Conservation (phyloP, 2,113 vertebrate genomes). For the Phalacrocorax aristotelis region DNA sequence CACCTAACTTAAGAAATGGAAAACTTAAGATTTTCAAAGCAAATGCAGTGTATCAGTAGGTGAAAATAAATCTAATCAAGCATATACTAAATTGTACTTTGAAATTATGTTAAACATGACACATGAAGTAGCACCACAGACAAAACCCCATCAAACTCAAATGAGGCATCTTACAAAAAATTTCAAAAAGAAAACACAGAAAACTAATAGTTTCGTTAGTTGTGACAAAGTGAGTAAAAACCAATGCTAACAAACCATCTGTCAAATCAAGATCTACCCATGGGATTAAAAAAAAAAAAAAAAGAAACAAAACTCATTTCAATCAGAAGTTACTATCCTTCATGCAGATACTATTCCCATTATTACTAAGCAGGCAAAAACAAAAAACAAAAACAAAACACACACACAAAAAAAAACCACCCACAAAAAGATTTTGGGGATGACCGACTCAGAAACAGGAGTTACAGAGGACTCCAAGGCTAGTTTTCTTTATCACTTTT, state of each 20-base stretch:
- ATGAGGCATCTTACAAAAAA: constrained; percentile 26
- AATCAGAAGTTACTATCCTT: neutral
- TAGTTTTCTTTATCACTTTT: neutral
- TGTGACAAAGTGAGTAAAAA: neutral
- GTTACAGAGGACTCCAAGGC: neutral
- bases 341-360: neutral
- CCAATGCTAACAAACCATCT: neutral
- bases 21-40: neutral
- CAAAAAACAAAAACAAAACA: neutral
- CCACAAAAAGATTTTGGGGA: neutral
- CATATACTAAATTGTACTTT: no score
- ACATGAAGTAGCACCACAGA: neutral
- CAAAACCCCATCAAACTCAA: neutral
- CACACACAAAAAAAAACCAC: neutral
- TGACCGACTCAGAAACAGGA: neutral
- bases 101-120: neutral
- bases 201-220: neutral
- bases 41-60: neutral
- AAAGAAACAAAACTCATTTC: neutral
- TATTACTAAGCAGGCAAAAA: neutral
- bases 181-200: neutral
- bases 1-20: neutral
- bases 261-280: neutral
- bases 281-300: neutral
- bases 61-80: neutral